phyloP scores from a whole-genome alignment of 2,888 invertebrate species.

The Ichneumoninae sp. region DNA sequence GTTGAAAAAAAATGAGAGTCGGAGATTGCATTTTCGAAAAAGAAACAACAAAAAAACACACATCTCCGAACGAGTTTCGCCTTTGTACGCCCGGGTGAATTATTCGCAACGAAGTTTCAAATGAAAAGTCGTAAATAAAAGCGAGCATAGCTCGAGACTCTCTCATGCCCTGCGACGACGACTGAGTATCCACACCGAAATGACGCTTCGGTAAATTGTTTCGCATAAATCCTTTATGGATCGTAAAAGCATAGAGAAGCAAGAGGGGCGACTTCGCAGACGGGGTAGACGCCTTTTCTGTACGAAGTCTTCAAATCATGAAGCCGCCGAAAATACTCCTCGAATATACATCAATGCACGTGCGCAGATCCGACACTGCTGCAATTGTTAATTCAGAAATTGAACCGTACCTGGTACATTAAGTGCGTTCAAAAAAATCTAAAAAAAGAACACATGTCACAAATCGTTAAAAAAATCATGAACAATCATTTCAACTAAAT shows the following conservation, averaged over 20 bases:
- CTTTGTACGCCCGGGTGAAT: slow-evolving; percentile 44
- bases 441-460: too few relatives aligned
- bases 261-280: slow-evolving; percentile 22
- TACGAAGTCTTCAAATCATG: slow-evolving; percentile 20
- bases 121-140: slow-evolving; percentile 69
- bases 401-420: neutral
- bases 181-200: slow-evolving; percentile 41
- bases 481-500: neutral
- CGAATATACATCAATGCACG: neutral
- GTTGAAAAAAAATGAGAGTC: neutral
- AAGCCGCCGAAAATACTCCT: neutral
- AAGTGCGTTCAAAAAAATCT: neutral
- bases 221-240: slow-evolving; percentile 78
- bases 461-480: too few relatives aligned
- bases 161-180: slow-evolving; percentile 15
- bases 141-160: slow-evolving; percentile 24
- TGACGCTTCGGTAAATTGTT: slow-evolving; percentile 75
- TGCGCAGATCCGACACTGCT: neutral
- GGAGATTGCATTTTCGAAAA: neutral
- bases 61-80: slow-evolving; percentile 6
- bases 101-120: slow-evolving; percentile 53
- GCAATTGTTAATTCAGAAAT: neutral
- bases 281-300: slow-evolving; percentile 16
- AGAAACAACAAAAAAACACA: neutral
- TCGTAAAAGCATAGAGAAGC: slow-evolving; percentile 72